These are phyloP conservation scores for Galagoides demidoff DNA, from an alignment of 2,797 vertebrate genomes.

Conservation along the genomic window DNA sequence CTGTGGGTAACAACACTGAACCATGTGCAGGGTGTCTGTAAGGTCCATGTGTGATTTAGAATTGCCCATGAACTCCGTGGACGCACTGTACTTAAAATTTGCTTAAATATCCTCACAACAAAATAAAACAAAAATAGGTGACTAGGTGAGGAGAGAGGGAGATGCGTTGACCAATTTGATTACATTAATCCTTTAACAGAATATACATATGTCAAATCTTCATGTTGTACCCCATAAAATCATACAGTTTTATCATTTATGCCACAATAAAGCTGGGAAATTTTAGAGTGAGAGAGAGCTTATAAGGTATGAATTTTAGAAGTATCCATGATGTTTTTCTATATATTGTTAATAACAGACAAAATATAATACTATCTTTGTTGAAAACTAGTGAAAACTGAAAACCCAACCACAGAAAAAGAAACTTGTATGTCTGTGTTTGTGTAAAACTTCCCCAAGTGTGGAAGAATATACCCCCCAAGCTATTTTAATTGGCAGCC, in stretches of 20 bases:
- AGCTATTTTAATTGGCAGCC: neutral
- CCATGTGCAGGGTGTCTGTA: no score
- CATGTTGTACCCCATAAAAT: neutral
- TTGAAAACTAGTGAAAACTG: slow-evolving; percentile 9
- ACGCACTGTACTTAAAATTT: neutral
- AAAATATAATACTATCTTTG: neutral
- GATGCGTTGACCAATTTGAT: neutral
- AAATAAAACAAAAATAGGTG: neutral
- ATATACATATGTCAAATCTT: neutral
- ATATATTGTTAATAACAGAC: neutral
- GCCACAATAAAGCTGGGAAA: neutral
- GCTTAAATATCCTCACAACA: neutral
- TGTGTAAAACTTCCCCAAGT: neutral
- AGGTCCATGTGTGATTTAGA: no score
- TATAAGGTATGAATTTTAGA: neutral
- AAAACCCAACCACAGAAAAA: neutral
- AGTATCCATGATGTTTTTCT: neutral
- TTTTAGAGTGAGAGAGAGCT: neutral
- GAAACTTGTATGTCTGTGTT: neutral
- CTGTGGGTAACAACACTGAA: neutral
- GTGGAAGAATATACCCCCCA: neutral
- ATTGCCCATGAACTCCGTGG: no score
- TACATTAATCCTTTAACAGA: neutral
- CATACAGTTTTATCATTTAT: neutral
- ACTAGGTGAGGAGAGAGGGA: neutral